Evolutionary conservation across 2,113 vertebrate species (phyloP).

Genomic region (Crotalus viridis): DNA sequence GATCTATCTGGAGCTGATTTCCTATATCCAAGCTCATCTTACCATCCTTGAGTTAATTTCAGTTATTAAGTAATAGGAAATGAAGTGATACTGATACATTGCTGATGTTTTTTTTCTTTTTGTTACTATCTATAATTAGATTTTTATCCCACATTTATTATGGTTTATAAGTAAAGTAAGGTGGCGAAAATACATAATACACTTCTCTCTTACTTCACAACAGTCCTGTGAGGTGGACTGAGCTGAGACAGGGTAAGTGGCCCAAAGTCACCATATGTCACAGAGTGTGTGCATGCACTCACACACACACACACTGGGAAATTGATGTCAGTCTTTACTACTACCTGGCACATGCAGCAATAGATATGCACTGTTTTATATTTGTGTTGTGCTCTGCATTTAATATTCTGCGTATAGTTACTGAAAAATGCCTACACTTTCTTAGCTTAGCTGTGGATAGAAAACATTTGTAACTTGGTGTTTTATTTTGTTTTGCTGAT

Average conservation of each 20-base stretch:
- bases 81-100: neutral
- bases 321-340: neutral
- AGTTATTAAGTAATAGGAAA: neutral
- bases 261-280: neutral
- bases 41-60: neutral
- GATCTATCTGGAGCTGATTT: neutral
- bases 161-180: neutral
- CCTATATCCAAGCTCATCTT: neutral
- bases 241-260: neutral
- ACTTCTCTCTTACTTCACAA: neutral
- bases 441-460: neutral
- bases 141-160: neutral
- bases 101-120: neutral
- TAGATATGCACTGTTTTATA: neutral
- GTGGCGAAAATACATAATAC: neutral
- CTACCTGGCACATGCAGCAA: neutral
- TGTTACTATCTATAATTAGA: neutral
- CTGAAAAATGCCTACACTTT: neutral
- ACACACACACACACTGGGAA: too few relatives aligned
- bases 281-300: neutral
- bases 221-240: neutral
- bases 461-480: neutral
- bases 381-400: neutral
- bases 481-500: neutral
- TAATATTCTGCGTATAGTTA: neutral